Evolutionary conservation across 2,797 vertebrate genomes (phyloP), one percentile per base, ranked within the genome.

Genomic region (Holocentrus rufus): DNA sequence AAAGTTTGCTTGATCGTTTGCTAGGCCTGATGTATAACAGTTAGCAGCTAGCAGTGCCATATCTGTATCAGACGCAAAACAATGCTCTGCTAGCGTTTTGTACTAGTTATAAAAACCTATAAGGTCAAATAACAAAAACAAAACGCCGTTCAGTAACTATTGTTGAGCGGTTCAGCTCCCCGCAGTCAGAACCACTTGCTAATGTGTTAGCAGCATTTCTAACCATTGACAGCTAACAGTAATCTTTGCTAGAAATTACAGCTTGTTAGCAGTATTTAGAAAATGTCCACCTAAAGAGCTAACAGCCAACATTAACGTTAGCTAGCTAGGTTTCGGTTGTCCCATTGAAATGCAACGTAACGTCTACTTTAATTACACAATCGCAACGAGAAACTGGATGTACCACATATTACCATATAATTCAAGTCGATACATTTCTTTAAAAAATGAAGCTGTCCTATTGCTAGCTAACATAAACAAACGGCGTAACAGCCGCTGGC

Each of bases 401-500:
- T n/a, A 1, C 1, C 0, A 10, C 2, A 27, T 18, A 5, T 4
- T 22, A n/a, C 0, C 1, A 6, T 14, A 3, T 22, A 4, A 18
- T 60, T 42, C 1, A 1, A 46, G 18, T 25, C 0, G 5, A 3
- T 11, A 8, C 0, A 0, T 6, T 36, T 17, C 18, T 47, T 58
- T 17, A 3, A 9, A 39, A 22, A 55, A 61, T 7, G 1, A 44
- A 54, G 27, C 2, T 18, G 49, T n/a, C 47, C 59, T 65, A 47
- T 9, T 70, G 85, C 83, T 74, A 85, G 85, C 83, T 74, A 85
- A 90, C 87, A 80, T 92, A 91, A 92, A 91, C 90, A 93, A 91
- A 92, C 73, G 55, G 36, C 53, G 23, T 60, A 56, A 59, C 20
- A 59, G 67, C 42, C 44, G 20, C 55, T 70, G 18, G 65, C 34